Evolutionary conservation across 2,797 vertebrate genomes (phyloP).

Genomic region (Myotis daubentonii): DNA sequence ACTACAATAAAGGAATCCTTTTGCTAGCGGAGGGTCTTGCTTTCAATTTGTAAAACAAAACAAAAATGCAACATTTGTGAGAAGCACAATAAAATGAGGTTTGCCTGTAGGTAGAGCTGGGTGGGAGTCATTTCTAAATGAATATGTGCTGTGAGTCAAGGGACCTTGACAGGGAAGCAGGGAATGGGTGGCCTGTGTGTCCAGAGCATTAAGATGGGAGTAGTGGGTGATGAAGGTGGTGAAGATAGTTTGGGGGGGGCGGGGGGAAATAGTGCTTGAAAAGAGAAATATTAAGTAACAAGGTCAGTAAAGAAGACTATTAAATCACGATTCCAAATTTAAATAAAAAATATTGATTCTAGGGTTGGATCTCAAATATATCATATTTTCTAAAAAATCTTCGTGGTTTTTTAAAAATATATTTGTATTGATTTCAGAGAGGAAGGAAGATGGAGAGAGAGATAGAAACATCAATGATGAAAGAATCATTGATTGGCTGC

Average conservation of each 20-base stretch:
- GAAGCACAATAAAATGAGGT: not conserved
- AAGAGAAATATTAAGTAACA: not conserved
- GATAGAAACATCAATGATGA: no score
- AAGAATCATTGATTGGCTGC: no score
- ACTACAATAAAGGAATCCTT: not conserved
- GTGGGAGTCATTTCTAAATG: not conserved
- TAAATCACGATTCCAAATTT: slow-evolving; percentile 30
- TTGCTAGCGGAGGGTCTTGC: not conserved
- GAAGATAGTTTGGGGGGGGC: not conserved
- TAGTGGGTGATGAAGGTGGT: not conserved
- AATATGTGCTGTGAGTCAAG: not conserved
- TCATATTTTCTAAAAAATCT: not conserved
- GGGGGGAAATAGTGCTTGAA: not conserved
- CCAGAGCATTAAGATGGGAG: not conserved
- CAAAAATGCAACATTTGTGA: not conserved
- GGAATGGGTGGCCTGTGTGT: not conserved
- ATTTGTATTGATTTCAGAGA: no score
- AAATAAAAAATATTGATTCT: not conserved
- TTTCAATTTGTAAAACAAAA: not conserved
- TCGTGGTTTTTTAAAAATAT: no score
- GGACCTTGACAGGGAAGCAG: not conserved
- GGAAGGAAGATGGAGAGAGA: no score
- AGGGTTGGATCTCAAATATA: not conserved
- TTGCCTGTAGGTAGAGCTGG: not conserved
- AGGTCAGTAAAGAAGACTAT: slow-evolving; percentile 3